Conservation (phyloP, 2,888 invertebrate species). For the Xestia sexstrigata region DNA sequence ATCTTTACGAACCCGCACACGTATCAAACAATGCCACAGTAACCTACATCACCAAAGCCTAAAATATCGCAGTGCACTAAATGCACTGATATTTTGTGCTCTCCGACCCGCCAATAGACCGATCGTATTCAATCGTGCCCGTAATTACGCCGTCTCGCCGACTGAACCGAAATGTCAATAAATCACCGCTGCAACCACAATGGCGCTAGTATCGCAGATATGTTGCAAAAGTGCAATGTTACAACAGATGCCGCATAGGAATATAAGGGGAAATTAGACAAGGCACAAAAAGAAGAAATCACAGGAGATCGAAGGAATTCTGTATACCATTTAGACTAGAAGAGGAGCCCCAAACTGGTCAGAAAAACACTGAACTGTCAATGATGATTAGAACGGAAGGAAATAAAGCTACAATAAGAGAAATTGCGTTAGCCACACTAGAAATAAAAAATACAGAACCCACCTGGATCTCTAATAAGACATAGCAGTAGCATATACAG, state of each 20-base stretch:
- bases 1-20: background rate
- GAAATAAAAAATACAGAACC: background rate
- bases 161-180: conserved; percentile 61
- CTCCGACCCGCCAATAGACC: conserved; percentile 33
- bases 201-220: conserved; percentile 22
- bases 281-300: background rate
- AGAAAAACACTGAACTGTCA: too few species aligned
- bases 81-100: conserved; percentile 42
- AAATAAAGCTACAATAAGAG: background rate
- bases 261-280: background rate
- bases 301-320: background rate
- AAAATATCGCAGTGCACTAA: conserved; percentile 10
- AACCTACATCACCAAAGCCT: conserved; percentile 1
- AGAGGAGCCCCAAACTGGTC: background rate
- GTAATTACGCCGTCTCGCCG: conserved; percentile 60
- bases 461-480: background rate
- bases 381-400: background rate
- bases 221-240: conserved; percentile 23
- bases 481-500: too few species aligned
- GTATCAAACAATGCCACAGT: background rate
- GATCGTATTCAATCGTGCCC: conserved; percentile 54
- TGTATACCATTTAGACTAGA: background rate
- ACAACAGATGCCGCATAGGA: background rate
- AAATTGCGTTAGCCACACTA: background rate
- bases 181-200: conserved; percentile 56